These are phyloP conservation scores for Podargus strigoides DNA, from an alignment of 2,797 vertebrate species.

Conservation along the genomic window DNA sequence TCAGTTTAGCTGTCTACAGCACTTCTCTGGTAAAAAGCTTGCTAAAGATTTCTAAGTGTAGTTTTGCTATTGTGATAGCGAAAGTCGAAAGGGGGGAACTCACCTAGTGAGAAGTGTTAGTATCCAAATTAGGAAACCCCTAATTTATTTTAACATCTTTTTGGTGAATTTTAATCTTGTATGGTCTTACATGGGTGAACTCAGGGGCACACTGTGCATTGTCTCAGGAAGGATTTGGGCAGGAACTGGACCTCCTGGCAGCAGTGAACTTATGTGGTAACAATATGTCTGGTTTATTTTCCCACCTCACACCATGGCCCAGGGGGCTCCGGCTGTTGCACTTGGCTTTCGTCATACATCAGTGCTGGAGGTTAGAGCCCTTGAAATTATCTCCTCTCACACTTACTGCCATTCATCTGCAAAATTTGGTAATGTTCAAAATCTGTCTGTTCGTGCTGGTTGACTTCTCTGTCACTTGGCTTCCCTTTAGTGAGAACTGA, in stretches of 20 bases:
- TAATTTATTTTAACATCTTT: neutral
- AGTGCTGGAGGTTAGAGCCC: neutral
- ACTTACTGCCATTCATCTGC: neutral
- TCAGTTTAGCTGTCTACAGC: neutral
- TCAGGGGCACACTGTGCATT: accelerated
- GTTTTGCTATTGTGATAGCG: neutral
- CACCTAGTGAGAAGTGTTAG: neutral
- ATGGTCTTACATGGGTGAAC: neutral
- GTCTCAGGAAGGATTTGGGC: neutral
- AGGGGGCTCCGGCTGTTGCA: neutral
- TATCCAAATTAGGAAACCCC: neutral
- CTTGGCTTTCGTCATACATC: neutral
- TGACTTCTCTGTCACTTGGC: neutral
- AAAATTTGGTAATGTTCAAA: neutral
- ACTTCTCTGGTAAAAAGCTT: neutral
- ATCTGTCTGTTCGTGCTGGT: neutral
- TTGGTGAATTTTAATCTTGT: neutral
- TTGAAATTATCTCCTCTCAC: neutral
- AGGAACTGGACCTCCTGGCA: neutral
- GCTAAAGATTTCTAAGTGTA: neutral
- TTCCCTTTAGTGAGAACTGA: neutral
- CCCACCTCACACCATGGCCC: neutral
- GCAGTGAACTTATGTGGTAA: neutral
- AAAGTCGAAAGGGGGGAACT: neutral
- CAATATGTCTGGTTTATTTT: neutral